Evolutionary conservation across 2,797 vertebrate genomes (phyloP).

Genomic region (Sebastolobus altivelis): DNA sequence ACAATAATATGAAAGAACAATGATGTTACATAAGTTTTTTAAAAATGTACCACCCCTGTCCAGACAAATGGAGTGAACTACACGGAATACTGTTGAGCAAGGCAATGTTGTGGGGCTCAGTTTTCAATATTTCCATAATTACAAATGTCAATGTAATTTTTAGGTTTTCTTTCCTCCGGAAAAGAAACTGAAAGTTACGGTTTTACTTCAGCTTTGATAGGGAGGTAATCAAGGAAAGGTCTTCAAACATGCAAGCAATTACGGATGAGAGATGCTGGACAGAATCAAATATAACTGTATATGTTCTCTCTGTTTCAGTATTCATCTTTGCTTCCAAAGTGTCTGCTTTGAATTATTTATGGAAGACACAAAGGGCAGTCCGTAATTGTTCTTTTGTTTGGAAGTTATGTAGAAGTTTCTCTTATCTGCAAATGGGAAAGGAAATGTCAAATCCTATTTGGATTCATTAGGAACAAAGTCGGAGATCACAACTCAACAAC

Average conservation of each 20-base stretch:
- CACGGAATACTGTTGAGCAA: neutral
- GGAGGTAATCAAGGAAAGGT: neutral
- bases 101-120: neutral
- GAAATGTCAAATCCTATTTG: conserved; percentile 23
- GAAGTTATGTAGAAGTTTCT: conserved; percentile 21
- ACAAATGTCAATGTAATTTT: neutral
- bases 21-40: neutral
- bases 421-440: neutral
- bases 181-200: rapidly evolving
- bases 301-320: conserved; percentile 15
- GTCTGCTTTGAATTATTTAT: conserved; percentile 26
- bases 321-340: neutral
- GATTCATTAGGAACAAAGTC: conserved; percentile 10
- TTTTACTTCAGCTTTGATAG: neutral
- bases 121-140: neutral
- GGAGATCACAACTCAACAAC: neutral
- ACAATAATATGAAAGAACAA: neutral
- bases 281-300: conserved; percentile 6
- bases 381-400: conserved; percentile 19
- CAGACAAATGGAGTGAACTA: neutral
- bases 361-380: neutral
- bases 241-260: neutral
- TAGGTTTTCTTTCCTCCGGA: neutral
- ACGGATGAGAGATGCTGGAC: conserved; percentile 4
- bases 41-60: neutral